Evolutionary conservation across 2,113 vertebrate genomes (phyloP).

Genomic region (Sorex araneus): DNA sequence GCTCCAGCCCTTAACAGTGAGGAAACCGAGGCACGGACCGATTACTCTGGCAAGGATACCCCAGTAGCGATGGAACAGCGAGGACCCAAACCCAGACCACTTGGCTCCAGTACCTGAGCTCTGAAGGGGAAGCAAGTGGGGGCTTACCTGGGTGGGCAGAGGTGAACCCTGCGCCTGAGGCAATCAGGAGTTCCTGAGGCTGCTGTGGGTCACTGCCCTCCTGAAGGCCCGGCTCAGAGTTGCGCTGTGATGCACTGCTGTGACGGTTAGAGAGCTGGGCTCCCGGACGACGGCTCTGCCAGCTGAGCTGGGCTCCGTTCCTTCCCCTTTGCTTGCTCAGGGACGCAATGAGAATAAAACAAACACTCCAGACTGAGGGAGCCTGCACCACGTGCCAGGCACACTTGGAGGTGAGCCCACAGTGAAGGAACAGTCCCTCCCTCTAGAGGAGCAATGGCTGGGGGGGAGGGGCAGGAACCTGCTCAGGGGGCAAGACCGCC

Average conservation of each 20-base stretch:
- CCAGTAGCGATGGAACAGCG: background rate
- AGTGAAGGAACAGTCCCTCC: background rate
- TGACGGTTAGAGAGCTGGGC: background rate
- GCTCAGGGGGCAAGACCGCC: background rate
- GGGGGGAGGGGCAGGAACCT: too few relatives aligned
- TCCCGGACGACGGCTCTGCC: background rate
- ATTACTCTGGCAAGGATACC: background rate
- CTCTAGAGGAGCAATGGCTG: background rate
- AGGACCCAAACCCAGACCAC: background rate
- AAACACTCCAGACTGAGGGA: too few relatives aligned
- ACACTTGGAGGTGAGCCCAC: too few relatives aligned
- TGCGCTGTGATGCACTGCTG: accelerated
- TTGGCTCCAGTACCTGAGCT: background rate
- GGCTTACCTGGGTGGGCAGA: background rate
- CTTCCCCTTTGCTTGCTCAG: background rate
- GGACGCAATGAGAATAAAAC: too few relatives aligned
- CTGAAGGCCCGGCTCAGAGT: background rate
- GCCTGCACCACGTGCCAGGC: background rate
- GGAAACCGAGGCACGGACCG: background rate
- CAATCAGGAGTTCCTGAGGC: background rate
- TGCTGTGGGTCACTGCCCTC: background rate
- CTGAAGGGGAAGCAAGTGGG: too few relatives aligned
- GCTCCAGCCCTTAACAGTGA: background rate
- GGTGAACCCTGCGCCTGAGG: background rate
- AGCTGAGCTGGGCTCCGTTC: too few relatives aligned